Conservation (phyloP, 2,888 invertebrate genomes). For the Cryptocheilus praepositus region DNA sequence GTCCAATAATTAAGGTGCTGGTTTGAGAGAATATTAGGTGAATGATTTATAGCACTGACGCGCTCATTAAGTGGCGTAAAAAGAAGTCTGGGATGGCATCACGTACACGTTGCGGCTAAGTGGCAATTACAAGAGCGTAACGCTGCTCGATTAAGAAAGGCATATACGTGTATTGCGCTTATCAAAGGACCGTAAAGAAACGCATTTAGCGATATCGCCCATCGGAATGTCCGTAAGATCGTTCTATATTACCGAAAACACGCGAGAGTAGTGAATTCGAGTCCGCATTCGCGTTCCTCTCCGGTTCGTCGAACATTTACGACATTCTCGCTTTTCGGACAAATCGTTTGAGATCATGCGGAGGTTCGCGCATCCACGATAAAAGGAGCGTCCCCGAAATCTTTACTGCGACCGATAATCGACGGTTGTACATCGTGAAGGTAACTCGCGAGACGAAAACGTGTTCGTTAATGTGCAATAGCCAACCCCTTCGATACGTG, state of each 20-base stretch:
- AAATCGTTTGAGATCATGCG: too few relatives aligned
- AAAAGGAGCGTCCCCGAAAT: not conserved
- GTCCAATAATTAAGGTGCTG: too few relatives aligned
- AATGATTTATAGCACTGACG: too few relatives aligned
- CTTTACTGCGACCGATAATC: not conserved
- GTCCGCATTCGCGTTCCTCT: too few relatives aligned
- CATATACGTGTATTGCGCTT: slow-evolving; percentile 48
- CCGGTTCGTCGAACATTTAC: too few relatives aligned
- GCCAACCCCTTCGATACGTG: too few relatives aligned
- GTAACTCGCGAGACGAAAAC: too few relatives aligned
- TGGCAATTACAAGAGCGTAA: slow-evolving; percentile 54
- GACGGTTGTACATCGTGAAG: too few relatives aligned
- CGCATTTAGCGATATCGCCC: slow-evolving; percentile 43
- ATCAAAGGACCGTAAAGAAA: slow-evolving; percentile 52
- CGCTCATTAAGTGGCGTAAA: too few relatives aligned
- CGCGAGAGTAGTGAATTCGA: not conserved
- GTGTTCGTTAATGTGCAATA: too few relatives aligned
- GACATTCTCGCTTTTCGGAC: too few relatives aligned
- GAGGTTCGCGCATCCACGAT: not conserved
- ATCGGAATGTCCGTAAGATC: slow-evolving; percentile 33
- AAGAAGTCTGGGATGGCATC: slow-evolving; percentile 4
- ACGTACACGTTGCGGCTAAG: slow-evolving; percentile 39
- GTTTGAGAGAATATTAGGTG: too few relatives aligned
- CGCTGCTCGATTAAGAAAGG: slow-evolving; percentile 44
- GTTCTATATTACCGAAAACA: slow-evolving; percentile 17